Evolutionary conservation across 37 sponge, comb jelly and placozoan species (phyloP).

Genomic region (Beroe forskalii): DNA sequence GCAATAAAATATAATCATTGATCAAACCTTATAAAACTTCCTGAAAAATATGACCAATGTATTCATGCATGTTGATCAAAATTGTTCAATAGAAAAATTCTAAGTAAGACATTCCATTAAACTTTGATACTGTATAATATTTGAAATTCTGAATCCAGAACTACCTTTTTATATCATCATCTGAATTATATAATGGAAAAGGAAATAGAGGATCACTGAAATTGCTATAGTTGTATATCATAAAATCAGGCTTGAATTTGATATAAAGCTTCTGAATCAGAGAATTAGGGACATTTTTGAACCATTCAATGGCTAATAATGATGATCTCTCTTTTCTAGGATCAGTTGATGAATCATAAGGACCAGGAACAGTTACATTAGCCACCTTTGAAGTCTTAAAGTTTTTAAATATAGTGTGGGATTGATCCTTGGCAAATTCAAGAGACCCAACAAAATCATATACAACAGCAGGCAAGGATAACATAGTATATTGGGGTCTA

Average conservation of each 20-base stretch:
- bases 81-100: too few relatives aligned
- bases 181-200: too few relatives aligned
- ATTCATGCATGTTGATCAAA: too few relatives aligned
- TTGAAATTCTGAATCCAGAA: too few relatives aligned
- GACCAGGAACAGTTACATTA: slow-evolving; percentile 2
- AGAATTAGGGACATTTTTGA: background rate
- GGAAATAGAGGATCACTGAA: slow-evolving; percentile 17
- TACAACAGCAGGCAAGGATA: background rate
- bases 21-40: too few relatives aligned
- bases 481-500: background rate
- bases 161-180: too few relatives aligned
- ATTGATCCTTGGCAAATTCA: background rate
- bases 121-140: too few relatives aligned
- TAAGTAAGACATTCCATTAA: too few relatives aligned
- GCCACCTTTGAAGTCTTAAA: background rate
- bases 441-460: background rate
- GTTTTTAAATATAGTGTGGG: background rate
- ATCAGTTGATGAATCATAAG: slow-evolving; percentile 38
- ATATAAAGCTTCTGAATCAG: background rate
- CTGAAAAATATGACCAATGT: too few relatives aligned
- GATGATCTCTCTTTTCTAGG: slow-evolving; percentile 3
- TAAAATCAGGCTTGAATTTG: slow-evolving; percentile 37
- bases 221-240: slow-evolving; percentile 20
- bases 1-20: too few relatives aligned
- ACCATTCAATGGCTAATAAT: background rate